Base-by-base conservation (phyloP, 1,140 invertebrate species). In the Drosophila parabipectinata region DNA sequence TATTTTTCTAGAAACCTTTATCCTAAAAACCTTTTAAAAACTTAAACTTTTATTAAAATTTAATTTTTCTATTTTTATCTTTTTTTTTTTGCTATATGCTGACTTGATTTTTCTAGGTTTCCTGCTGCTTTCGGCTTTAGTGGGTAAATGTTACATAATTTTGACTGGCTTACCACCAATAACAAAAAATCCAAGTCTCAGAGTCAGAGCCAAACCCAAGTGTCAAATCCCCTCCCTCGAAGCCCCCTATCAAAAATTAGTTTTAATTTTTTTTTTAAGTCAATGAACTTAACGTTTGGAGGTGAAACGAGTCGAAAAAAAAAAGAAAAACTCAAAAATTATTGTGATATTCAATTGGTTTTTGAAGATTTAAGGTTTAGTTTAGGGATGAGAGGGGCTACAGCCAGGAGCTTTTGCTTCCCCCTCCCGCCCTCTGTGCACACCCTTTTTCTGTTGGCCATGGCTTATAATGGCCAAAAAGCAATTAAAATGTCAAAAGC, bases 401-500 rank as follows among this genome's bases (percentile, higher is more conserved):
- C 5, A 6, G 64, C 26, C 60, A 34, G 47, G 47, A 57, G 51
- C 3, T 59, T 39, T 32, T 39, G n/a, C n/a, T n/a, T 61, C 51
- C 28, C 15, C n/a, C 26, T 14, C 30, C 32, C 58, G 6, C 55
- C 60, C 21, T 24, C 37, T 37, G 26, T 28, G 26, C 26, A 28
- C 48, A 41, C 50, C 59, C 56, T 68, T 64, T 58, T 58, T 30
- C 52, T 57, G 72, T 72, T 24, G 12, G 28, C 55, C 55, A 9
- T 47, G 26, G n/a, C 60, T 37, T 54, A 76, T 87, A 87, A 87
- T 81, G 82, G 81, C 74, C 69, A 76, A 82, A 87, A 82, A 87
- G 83, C 82, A 87, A 87, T 87, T 87, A 87, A 87, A 87, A 87
- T 87, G 82, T 87, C 83, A 87, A 87, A 87, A 87, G 82, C 82